phyloP scores from a whole-genome alignment of 2,888 invertebrate genomes.

The Spodoptera littoralis region DNA sequence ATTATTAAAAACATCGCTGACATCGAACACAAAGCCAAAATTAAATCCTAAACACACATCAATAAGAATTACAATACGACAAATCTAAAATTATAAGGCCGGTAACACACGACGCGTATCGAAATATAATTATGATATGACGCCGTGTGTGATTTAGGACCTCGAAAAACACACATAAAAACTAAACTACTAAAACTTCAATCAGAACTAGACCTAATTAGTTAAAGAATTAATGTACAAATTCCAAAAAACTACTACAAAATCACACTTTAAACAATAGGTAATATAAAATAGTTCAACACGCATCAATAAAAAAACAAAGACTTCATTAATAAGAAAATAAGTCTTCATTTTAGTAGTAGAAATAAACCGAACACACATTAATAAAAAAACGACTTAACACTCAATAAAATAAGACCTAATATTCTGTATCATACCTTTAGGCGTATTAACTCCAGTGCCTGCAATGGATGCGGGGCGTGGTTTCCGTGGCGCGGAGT shows the following conservation, averaged over 20 bases:
- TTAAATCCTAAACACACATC: conserved; percentile 3
- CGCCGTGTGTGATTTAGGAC: no score
- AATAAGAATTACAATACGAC: neutral
- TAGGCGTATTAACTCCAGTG: conserved; percentile 92
- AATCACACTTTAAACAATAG: no score
- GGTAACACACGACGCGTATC: neutral
- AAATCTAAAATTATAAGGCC: neutral
- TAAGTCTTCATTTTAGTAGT: no score
- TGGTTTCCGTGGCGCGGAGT: conserved; percentile 91
- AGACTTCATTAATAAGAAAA: no score
- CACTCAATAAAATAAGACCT: neutral
- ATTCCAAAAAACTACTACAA: no score
- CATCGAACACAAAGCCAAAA: conserved; percentile 26
- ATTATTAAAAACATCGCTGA: conserved; percentile 34
- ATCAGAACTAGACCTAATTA: no score
- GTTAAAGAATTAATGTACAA: no score
- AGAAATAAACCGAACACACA: neutral
- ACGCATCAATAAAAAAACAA: no score
- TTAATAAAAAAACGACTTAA: conserved; percentile 1
- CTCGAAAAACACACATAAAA: no score
- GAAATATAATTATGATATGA: no score
- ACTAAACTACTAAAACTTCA: no score
- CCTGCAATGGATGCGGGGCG: conserved; percentile 92
- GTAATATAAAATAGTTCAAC: no score
- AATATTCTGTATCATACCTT: conserved; percentile 67